These are phyloP conservation scores for Holcopasites calliopsidis DNA, from an alignment of 1,140 invertebrate genomes.

Conservation along the genomic window DNA sequence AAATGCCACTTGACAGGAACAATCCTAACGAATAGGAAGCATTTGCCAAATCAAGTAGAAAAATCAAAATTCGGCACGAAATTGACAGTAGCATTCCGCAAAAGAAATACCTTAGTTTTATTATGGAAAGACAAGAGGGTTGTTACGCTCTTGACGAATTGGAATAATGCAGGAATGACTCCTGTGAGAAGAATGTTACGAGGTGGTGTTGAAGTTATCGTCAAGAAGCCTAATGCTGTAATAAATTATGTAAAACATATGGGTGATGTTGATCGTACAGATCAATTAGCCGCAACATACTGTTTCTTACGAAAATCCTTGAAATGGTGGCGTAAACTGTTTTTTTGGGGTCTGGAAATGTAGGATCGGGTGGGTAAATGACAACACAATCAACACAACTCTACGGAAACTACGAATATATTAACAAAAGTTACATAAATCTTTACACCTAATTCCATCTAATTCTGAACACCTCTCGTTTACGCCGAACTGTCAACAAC, in stretches of 20 bases:
- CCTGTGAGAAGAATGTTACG: background rate
- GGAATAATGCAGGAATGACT: background rate
- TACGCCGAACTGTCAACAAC: no score
- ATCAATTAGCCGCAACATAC: background rate
- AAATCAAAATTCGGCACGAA: no score
- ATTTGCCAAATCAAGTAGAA: no score
- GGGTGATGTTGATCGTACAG: background rate
- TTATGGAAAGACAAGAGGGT: background rate
- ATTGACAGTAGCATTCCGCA: background rate
- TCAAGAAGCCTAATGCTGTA: background rate
- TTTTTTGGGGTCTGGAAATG: slow-evolving; percentile 25
- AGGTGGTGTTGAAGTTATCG: background rate
- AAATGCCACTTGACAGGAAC: no score
- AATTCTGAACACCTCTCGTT: no score
- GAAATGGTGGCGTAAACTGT: slow-evolving; percentile 59
- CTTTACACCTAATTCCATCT: no score
- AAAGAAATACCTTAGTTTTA: background rate
- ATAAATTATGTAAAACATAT: background rate
- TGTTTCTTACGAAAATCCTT: slow-evolving; percentile 19
- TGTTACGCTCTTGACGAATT: background rate
- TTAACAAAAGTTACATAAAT: no score
- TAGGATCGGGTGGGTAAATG: no score
- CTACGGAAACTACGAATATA: no score
- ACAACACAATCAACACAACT: no score
- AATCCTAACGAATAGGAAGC: no score